phyloP scores from a whole-genome alignment of 1,140 invertebrate species.

The Diuraphis noxia region DNA sequence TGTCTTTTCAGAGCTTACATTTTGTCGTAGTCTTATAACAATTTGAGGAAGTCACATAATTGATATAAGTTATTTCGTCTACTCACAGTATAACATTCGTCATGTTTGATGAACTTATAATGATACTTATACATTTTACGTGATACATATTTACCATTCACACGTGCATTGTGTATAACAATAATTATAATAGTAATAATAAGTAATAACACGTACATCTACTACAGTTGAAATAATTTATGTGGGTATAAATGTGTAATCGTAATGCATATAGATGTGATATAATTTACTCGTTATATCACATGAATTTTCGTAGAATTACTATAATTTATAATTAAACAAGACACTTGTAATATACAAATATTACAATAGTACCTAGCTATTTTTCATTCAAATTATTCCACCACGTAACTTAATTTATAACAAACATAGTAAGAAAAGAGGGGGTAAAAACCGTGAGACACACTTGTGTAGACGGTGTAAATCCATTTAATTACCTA shows the following conservation, averaged over 20 bases:
- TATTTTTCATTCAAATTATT: not conserved
- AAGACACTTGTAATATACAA: not conserved
- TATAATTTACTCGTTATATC: slow-evolving; percentile 28
- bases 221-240: slow-evolving; percentile 3
- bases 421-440: not conserved
- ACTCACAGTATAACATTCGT: not conserved
- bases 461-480: not conserved
- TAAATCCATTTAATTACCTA: slow-evolving; percentile 39
- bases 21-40: not conserved
- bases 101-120: not conserved
- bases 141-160: not conserved
- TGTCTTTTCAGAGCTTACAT: not conserved
- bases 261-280: not conserved
- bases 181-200: not conserved
- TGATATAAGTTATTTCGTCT: not conserved
- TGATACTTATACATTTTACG: not conserved
- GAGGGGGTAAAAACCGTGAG: slow-evolving; percentile 13
- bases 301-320: slow-evolving; percentile 8
- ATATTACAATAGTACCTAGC: not conserved
- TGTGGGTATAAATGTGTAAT: not conserved
- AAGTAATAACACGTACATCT: not conserved
- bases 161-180: not conserved
- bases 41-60: not conserved
- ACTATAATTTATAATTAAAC: slow-evolving; percentile 1
- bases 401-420: not conserved